Percentiles rank a stretch among this genome's conserved stretches.
These are phyloP conservation scores for Euglossa dilemma DNA, from an alignment of 1,140 invertebrate genomes.

Conservation along the genomic window DNA sequence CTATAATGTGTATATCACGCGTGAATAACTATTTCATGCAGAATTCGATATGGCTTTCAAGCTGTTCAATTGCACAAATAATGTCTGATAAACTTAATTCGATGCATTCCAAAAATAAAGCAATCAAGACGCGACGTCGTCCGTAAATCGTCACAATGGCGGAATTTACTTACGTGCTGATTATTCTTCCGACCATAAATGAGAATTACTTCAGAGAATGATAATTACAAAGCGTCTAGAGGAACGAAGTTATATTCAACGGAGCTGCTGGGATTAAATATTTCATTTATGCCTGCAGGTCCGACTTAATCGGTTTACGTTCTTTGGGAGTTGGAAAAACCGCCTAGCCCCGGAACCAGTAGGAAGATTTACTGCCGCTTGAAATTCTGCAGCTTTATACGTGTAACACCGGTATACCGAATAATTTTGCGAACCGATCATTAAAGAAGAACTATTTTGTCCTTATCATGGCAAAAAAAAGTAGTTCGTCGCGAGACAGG, in stretches of 20 bases:
- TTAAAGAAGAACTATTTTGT: not conserved
- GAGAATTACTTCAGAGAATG: conserved; percentile 39
- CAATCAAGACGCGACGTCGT: not conserved
- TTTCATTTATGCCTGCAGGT: conserved; percentile 50
- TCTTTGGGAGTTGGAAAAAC: conserved; percentile 51
- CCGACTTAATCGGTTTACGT: conserved; percentile 57
- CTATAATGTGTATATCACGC: too few relatives aligned
- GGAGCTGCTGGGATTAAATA: conserved; percentile 38
- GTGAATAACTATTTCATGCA: not conserved
- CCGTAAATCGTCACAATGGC: not conserved
- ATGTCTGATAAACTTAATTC: not conserved
- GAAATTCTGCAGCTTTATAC: conserved; percentile 32
- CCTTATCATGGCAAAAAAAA: not conserved
- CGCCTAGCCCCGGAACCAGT: conserved; percentile 21
- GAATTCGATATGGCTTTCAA: not conserved
- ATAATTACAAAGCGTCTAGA: conserved; percentile 40
- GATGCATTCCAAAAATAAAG: not conserved
- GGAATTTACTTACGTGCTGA: conserved; percentile 13
- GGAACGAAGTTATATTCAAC: conserved; percentile 33
- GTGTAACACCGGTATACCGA: not conserved
- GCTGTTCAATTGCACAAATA: not conserved
- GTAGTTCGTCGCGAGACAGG: not conserved
- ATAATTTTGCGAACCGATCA: conserved; percentile 20
- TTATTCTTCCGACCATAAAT: conserved; percentile 17
- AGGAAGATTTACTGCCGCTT: conserved; percentile 45